Base-by-base conservation (phyloP, 2,113 vertebrate genomes). In the Lonchura striata region DNA sequence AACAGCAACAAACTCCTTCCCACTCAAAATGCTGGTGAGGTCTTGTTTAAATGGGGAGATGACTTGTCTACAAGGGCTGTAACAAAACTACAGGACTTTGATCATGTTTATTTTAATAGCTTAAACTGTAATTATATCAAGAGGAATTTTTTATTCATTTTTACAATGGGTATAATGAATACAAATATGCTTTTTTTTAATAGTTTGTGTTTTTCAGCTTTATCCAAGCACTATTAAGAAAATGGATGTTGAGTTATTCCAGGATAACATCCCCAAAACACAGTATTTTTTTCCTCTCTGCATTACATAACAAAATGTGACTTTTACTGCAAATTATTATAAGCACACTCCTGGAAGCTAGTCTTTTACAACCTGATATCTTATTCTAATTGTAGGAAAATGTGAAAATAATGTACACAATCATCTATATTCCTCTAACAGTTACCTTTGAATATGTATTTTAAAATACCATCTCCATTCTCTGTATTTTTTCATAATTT, bases 61-160 rank as follows among this genome's bases (percentile, higher is more conserved):
- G 22, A 82, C 46, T 72, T 94, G 60, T 71, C 74, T 81, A 42
- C 39, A 69, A 86, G 74, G 69, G 39, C 49, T 91, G 19, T 66
- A 88, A 75, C 60, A 88, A 68, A 91, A 78, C 21, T 78, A 70
- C 7, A 52, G 37, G 75, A 53, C 69, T 92, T 84, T 70, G 64
- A 90, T 83, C 59, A 31, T 75, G 57, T 56, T 94, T 94, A 92
- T 92, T 92, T 88, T 82, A 92, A 68, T 60, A 44, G 35, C 78
- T 86, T 54, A 88, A 74, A 56, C 49, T 75, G 56, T 76, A 95
- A 84, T 92, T 92, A 75, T 37, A 94, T 81, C 52, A 89, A 75
- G 19, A 84, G 35, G 35, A 92, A 35, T 53, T 92, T 60, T 83
- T 95, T 5, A 56, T 82, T 93, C 75, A 74, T 66, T 93, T 92